These are phyloP conservation scores for Protomyctophum bolini DNA, from an alignment of 2,113 vertebrate genomes.

Conservation along the genomic window DNA sequence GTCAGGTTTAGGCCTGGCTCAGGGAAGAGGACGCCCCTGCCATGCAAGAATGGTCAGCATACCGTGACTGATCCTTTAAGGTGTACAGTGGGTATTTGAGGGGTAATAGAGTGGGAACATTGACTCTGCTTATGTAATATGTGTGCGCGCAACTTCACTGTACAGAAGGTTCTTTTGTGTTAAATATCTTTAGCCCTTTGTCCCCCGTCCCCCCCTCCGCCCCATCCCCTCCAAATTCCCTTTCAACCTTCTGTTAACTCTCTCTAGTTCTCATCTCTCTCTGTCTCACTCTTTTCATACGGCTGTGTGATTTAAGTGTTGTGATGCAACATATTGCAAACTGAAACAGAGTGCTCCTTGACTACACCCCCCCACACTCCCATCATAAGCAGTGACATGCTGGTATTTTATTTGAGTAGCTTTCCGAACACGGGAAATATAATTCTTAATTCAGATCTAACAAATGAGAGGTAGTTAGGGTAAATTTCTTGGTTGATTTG, in stretches of 20 bases:
- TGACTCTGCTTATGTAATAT: no score
- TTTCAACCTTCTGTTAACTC: background rate
- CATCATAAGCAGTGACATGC: constrained; percentile 15
- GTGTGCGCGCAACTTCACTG: no score
- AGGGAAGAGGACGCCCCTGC: no score
- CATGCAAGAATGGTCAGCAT: no score
- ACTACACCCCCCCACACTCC: constrained; percentile 9
- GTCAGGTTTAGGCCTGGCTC: no score
- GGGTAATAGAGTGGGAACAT: no score
- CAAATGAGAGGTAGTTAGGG: no score
- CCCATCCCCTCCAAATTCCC: background rate
- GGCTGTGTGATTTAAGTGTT: constrained; percentile 45
- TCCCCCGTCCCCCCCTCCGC: background rate
- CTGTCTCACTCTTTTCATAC: constrained; percentile 22
- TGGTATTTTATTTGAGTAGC: no score
- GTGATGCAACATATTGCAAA: constrained; percentile 74
- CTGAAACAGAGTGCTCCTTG: constrained; percentile 30
- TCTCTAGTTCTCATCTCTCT: constrained; percentile 25
- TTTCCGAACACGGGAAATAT: no score
- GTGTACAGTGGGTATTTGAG: no score
- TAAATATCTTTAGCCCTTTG: background rate
- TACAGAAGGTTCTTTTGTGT: constrained; percentile 13
- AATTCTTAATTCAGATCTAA: no score
- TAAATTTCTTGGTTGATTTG: no score
- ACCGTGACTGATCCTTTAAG: background rate